Evolutionary conservation across 2,888 invertebrate species (phyloP).

Genomic region (Isotomurus palustris): DNA sequence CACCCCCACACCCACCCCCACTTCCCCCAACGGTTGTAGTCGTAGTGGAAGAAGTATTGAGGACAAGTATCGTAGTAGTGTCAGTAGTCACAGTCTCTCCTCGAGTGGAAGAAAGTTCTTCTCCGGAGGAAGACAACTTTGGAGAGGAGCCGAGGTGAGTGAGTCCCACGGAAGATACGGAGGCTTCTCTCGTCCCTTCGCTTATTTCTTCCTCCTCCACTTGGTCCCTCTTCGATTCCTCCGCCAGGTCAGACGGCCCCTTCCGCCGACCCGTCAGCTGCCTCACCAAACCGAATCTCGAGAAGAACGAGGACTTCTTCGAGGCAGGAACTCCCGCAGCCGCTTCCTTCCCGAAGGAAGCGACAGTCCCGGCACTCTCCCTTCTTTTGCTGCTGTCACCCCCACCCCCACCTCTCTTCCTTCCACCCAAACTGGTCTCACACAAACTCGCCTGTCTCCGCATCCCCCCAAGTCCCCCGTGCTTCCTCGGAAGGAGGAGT

Average conservation of each 20-base stretch:
- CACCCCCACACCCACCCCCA: too few species aligned
- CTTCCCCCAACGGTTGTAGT: too few species aligned
- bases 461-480: constrained; percentile 19
- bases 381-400: constrained; percentile 26
- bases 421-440: constrained; percentile 20
- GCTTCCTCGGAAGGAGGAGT: constrained; percentile 31
- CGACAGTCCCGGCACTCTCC: constrained; percentile 42
- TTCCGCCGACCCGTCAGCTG: too few species aligned
- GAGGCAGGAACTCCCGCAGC: constrained; percentile 1
- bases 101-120: not conserved
- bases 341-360: constrained; percentile 11
- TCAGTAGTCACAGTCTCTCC: not conserved
- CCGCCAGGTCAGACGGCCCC: too few species aligned
- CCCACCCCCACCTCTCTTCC: constrained; percentile 4
- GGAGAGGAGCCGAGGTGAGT: not conserved
- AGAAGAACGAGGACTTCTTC: constrained; percentile 39
- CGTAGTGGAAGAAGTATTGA: too few species aligned
- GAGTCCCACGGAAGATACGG: not conserved
- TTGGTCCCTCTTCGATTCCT: too few species aligned
- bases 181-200: not conserved
- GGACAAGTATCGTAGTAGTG: too few species aligned
- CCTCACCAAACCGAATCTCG: constrained; percentile 41
- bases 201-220: too few species aligned
- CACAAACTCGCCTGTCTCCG: constrained; percentile 42
- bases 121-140: not conserved